These are phyloP conservation scores for Hucho hucho DNA, from an alignment of 2,113 vertebrate species.

Conservation along the genomic window DNA sequence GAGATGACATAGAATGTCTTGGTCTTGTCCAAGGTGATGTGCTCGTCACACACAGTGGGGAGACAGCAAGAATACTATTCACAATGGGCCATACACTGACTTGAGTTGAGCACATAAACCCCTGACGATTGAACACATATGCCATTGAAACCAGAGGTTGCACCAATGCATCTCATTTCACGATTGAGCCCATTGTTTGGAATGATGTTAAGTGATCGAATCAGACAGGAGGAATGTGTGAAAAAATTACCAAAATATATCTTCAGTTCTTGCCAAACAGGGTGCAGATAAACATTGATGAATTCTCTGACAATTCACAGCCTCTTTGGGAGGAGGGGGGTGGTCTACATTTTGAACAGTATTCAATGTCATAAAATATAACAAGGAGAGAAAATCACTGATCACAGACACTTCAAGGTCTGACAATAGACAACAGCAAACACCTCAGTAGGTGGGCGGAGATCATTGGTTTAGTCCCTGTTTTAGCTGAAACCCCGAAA, in stretches of 20 bases:
- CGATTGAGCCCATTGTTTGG: constrained; percentile 5
- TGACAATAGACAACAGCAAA: constrained; percentile 16
- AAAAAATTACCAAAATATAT: not conserved
- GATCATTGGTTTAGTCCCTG: constrained; percentile 51
- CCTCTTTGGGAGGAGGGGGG: not conserved
- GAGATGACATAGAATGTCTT: not conserved
- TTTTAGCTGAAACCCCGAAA: constrained; percentile 79
- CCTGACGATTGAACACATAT: too few relatives aligned
- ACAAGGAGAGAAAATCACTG: constrained; percentile 5
- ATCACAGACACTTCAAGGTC: not conserved
- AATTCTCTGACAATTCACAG: not conserved
- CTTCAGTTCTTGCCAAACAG: not conserved
- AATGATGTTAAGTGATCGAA: constrained; percentile 6
- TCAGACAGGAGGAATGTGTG: not conserved
- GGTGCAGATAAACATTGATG: not conserved
- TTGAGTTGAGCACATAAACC: too few relatives aligned
- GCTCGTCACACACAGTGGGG: too few relatives aligned
- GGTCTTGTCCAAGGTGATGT: too few relatives aligned
- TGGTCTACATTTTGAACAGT: not conserved
- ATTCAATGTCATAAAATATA: not conserved
- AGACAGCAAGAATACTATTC: too few relatives aligned
- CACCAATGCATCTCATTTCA: too few relatives aligned
- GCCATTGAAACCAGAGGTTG: too few relatives aligned
- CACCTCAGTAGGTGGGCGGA: constrained; percentile 20
- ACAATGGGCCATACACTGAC: too few relatives aligned